A percentile compares a stretch with the other conserved stretches of the same genome.
Conservation (phyloP, 2,888 invertebrate species). For the Pyrgus malvae region DNA sequence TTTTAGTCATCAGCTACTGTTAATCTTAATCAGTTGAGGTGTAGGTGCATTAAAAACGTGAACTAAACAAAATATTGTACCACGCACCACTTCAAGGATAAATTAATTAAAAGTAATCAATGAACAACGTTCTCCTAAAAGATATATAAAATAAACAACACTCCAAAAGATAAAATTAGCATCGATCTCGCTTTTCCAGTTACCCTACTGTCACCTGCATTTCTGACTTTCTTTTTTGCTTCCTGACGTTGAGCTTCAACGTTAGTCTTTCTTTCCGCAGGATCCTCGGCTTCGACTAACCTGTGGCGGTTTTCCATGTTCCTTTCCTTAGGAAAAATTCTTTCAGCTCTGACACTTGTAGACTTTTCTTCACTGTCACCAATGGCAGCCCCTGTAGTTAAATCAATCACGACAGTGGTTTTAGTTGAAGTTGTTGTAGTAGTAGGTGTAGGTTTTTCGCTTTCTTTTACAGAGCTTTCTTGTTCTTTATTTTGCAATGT, state of each 20-base stretch:
- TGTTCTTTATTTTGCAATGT: not conserved
- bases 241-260: slow-evolving; percentile 44
- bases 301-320: slow-evolving; percentile 31
- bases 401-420: slow-evolving; percentile 10
- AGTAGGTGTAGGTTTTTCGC: slow-evolving; percentile 18
- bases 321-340: slow-evolving; percentile 45
- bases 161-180: slow-evolving; percentile 41
- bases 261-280: slow-evolving; percentile 35
- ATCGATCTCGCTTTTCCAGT: slow-evolving; percentile 14
- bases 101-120: not conserved
- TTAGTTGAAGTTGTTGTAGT: slow-evolving; percentile 22
- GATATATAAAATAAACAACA: slow-evolving; percentile 26
- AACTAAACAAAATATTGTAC: not conserved
- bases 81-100: too few species aligned
- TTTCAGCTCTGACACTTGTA: not conserved
- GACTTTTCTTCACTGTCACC: slow-evolving; percentile 19
- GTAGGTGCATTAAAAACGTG: too few species aligned
- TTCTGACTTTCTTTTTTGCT: slow-evolving; percentile 27
- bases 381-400: slow-evolving; percentile 10
- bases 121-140: not conserved
- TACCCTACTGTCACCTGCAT: slow-evolving; percentile 35
- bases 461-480: not conserved
- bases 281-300: slow-evolving; percentile 32
- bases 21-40: too few species aligned
- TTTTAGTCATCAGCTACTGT: too few species aligned